phyloP scores from a whole-genome alignment of 2,888 invertebrate species.

The Drosophila tripunctata region DNA sequence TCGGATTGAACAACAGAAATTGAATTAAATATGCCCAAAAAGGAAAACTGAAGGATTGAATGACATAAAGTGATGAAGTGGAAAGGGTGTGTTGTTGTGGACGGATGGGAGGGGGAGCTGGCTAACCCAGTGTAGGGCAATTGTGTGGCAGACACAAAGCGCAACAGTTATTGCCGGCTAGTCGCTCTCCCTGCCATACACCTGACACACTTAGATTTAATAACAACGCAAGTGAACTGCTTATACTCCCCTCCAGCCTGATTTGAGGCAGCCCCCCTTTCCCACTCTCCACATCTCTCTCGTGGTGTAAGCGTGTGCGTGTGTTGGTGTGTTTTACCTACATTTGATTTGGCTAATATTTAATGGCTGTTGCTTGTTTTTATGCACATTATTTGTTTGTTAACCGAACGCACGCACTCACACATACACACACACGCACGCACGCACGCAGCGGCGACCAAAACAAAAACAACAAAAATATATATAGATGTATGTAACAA shows the following conservation, averaged over 20 bases:
- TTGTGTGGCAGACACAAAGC: too few relatives aligned
- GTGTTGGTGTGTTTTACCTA: conserved; percentile 38
- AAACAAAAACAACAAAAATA: conserved; percentile 30
- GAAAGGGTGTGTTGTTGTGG: too few relatives aligned
- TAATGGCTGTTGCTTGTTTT: conserved; percentile 60
- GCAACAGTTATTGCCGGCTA: conserved; percentile 54
- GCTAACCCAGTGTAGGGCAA: too few relatives aligned
- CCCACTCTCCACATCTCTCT: neutral
- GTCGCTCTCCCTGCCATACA: neutral
- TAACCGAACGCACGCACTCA: conserved; percentile 17
- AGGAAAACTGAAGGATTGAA: neutral
- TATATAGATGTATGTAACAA: neutral
- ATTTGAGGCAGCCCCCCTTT: neutral
- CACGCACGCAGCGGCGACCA: conserved; percentile 7
- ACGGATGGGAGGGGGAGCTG: neutral
- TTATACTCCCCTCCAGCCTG: too few relatives aligned
- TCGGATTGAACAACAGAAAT: neutral
- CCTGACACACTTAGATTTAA: conserved; percentile 2
- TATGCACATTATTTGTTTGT: conserved; percentile 56
- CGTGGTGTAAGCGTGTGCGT: conserved; percentile 19
- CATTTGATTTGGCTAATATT: conserved; percentile 63
- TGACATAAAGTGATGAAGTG: too few relatives aligned
- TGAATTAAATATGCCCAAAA: neutral
- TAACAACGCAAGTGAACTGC: conserved; percentile 6
- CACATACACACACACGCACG: conserved; percentile 1